Evolutionary conservation across 2,113 vertebrate genomes (phyloP).

Genomic region (Prochilodus magdalenae): DNA sequence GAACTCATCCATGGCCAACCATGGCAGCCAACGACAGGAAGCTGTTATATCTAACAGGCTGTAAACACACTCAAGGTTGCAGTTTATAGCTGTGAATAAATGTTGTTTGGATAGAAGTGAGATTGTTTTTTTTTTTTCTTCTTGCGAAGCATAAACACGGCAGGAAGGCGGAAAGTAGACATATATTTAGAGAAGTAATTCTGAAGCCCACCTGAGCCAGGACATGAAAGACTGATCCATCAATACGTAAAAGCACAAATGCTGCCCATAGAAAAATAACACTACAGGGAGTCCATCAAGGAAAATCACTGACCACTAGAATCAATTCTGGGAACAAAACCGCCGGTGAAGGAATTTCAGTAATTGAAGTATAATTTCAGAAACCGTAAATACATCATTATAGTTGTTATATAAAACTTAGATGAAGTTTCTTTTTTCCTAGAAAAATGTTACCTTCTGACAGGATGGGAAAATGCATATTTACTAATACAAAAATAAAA

Average conservation of each 20-base stretch:
- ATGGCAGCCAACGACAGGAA: background rate
- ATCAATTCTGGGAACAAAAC: conserved; percentile 1
- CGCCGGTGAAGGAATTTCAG: background rate
- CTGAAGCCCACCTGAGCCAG: background rate
- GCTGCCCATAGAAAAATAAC: background rate
- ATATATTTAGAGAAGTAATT: conserved; percentile 4
- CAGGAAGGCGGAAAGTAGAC: background rate
- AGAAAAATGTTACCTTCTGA: too few species aligned
- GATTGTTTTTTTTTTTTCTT: background rate
- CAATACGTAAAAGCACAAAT: background rate
- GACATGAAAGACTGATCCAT: background rate
- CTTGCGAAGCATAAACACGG: background rate
- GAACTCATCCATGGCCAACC: background rate
- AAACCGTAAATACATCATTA: background rate
- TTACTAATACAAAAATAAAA: too few species aligned
- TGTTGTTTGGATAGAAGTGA: background rate
- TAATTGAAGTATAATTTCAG: background rate
- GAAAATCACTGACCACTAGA: background rate
- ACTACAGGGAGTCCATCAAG: background rate
- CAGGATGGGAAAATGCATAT: too few species aligned
- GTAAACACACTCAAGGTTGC: conserved; percentile 7
- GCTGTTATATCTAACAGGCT: background rate
- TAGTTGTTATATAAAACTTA: background rate
- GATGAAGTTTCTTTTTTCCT: too few species aligned
- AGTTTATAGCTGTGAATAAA: background rate